phyloP scores from a whole-genome alignment of 2,888 invertebrate genomes.

The Spisula subtruncata region DNA sequence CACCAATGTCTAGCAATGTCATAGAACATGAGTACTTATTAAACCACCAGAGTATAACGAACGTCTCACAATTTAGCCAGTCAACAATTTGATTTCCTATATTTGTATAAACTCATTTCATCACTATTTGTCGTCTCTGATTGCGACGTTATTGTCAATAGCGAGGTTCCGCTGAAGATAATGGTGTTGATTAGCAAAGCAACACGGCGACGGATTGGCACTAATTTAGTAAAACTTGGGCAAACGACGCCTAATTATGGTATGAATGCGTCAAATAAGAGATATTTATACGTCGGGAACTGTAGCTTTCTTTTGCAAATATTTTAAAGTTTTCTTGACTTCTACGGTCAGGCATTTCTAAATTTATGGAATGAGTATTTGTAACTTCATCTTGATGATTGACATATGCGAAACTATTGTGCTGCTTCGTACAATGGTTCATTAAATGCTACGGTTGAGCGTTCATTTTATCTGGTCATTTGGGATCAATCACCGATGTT shows the following conservation, averaged over 20 bases:
- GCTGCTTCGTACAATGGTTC: not conserved
- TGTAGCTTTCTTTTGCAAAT: not conserved
- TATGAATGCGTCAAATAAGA: conserved; percentile 5
- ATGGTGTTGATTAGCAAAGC: conserved; percentile 32
- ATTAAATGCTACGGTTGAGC: not conserved
- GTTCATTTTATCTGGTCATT: too few relatives aligned
- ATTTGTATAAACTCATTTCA: conserved; percentile 44
- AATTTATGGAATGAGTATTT: not conserved
- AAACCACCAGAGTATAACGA: not conserved
- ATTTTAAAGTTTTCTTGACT: not conserved
- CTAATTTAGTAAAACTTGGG: conserved; percentile 38
- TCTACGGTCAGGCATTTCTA: not conserved
- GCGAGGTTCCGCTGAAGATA: conserved; percentile 23
- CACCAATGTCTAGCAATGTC: not conserved
- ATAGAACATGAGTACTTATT: not conserved
- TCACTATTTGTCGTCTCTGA: conserved; percentile 39
- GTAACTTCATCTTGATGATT: not conserved
- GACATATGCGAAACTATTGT: not conserved
- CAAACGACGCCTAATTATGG: conserved; percentile 45
- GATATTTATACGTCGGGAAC: not conserved
- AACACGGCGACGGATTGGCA: conserved; percentile 35
- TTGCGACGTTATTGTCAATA: conserved; percentile 36
- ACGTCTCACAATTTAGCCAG: conserved; percentile 24
- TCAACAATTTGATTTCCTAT: conserved; percentile 41
- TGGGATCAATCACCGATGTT: too few relatives aligned